These are phyloP conservation scores for Drosophila pruinosa DNA, from an alignment of 1,140 invertebrate species.

Conservation along the genomic window DNA sequence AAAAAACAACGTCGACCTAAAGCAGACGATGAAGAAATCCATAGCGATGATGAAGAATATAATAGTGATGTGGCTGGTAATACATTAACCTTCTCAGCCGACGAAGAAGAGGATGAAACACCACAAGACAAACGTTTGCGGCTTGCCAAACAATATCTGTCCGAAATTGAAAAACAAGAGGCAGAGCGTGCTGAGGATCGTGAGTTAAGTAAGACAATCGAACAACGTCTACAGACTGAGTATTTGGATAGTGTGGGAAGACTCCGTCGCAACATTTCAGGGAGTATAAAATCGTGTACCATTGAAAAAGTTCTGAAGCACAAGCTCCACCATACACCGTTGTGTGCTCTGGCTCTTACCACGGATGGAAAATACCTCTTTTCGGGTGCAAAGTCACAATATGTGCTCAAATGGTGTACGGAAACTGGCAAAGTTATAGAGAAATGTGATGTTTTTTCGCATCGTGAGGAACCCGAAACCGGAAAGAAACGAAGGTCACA, in stretches of 20 bases:
- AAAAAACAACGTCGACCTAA: constrained; percentile 62
- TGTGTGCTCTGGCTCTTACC: constrained; percentile 93
- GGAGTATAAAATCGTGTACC: constrained; percentile 85
- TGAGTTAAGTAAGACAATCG: constrained; percentile 88
- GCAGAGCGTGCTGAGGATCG: constrained; percentile 87
- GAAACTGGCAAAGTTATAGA: constrained; percentile 76
- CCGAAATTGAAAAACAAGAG: constrained; percentile 93
- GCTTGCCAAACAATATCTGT: constrained; percentile 93
- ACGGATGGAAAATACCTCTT: constrained; percentile 89
- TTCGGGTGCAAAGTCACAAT: constrained; percentile 94
- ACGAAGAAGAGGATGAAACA: constrained; percentile 89
- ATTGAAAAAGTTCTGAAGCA: constrained; percentile 85
- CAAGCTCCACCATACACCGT: constrained; percentile 89
- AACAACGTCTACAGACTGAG: constrained; percentile 90
- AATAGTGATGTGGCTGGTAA: constrained; percentile 83
- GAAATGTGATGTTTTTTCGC: constrained; percentile 78
- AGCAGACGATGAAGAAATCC: constrained; percentile 84
- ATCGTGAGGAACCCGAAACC: constrained; percentile 84
- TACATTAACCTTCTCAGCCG: constrained; percentile 84
- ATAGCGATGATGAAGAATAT: constrained; percentile 83
- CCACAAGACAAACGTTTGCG: constrained; percentile 94
- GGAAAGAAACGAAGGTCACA: constrained; percentile 83
- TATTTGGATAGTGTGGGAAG: constrained; percentile 93
- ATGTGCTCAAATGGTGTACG: constrained; percentile 92
- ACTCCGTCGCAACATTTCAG: constrained; percentile 89